Conservation (phyloP, 2,113 vertebrate species). For the Rhinolophus sinicus region DNA sequence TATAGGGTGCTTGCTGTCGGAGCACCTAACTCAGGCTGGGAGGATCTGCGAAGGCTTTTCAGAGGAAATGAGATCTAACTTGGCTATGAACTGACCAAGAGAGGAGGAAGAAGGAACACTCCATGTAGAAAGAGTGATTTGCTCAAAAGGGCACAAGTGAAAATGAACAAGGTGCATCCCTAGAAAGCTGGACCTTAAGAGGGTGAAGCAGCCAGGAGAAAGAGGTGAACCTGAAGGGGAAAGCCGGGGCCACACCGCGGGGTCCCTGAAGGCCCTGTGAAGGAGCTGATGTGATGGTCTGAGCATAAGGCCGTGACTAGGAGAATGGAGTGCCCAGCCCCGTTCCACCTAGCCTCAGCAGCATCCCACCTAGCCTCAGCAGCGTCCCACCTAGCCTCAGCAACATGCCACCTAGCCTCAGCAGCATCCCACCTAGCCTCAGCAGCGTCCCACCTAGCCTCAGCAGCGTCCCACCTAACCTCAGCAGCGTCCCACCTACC, state of each 20-base stretch:
- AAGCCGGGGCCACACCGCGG: no score
- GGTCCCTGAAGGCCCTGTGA: no score
- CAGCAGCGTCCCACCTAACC: rapidly evolving
- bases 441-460: no score
- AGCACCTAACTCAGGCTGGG: neutral
- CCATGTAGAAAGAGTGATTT: neutral
- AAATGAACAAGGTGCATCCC: neutral
- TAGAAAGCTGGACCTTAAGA: neutral
- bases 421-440: no score
- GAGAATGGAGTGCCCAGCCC: neutral
- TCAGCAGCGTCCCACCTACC: no score
- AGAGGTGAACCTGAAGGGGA: neutral
- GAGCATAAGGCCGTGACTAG: rapidly evolving
- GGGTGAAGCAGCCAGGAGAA: no score
- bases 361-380: no score
- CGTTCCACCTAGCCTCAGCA: rapidly evolving
- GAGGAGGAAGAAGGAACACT: neutral
- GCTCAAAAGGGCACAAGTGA: neutral
- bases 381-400: no score
- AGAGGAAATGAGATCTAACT: neutral
- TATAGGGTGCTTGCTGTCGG: neutral
- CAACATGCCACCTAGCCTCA: no score
- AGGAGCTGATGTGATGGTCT: neutral
- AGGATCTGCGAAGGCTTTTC: neutral
- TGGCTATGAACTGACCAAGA: neutral